phyloP scores from a whole-genome alignment of 2,888 invertebrate genomes.

The Netelia melanura region DNA sequence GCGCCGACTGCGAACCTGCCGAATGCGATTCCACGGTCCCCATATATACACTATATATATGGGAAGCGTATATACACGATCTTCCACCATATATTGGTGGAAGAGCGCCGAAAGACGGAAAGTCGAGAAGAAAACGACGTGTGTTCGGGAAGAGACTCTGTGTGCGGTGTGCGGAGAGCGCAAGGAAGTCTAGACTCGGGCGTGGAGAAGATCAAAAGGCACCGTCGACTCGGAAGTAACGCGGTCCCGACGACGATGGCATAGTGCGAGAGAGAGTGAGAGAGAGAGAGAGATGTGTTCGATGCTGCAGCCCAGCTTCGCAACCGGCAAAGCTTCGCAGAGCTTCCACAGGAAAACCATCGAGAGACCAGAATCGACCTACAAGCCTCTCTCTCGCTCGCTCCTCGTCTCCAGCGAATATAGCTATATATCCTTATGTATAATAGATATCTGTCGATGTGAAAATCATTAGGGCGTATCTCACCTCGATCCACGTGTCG shows the following conservation, averaged over 20 bases:
- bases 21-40: constrained; percentile 2
- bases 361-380: constrained; percentile 50
- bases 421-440: constrained; percentile 16
- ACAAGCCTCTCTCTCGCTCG: constrained; percentile 38
- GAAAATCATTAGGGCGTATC: neutral
- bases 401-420: constrained; percentile 26
- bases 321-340: constrained; percentile 70
- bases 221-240: constrained; percentile 81
- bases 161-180: constrained; percentile 47
- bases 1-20: constrained; percentile 5
- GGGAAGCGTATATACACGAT: too few species aligned
- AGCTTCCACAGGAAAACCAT: constrained; percentile 61
- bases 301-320: constrained; percentile 70
- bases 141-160: constrained; percentile 15
- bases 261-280: constrained; percentile 26
- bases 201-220: constrained; percentile 79
- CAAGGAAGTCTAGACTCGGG: constrained; percentile 79
- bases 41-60: too few species aligned
- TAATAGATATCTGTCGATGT: constrained; percentile 1
- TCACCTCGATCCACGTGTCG: neutral
- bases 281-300: neutral
- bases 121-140: constrained; percentile 39
- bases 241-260: constrained; percentile 68
- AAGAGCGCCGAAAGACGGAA: constrained; percentile 6
- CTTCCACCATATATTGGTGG: neutral